phyloP scores from a whole-genome alignment of 1,140 invertebrate species.

The Drosophila tsacasi region DNA sequence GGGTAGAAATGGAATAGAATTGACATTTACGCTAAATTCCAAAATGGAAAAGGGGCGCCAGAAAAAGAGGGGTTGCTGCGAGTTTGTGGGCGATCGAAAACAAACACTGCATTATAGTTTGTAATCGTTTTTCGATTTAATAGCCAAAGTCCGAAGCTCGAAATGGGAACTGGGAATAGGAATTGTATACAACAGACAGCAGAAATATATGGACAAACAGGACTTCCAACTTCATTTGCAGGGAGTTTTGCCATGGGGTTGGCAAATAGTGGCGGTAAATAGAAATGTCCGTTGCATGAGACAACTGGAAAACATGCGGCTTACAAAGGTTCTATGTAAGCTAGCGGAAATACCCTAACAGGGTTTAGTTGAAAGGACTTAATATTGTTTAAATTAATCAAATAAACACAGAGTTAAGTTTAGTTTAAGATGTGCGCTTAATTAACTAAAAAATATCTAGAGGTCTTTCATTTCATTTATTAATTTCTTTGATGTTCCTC shows the following conservation, averaged over 20 bases:
- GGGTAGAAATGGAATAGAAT: conserved; percentile 37
- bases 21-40: conserved; percentile 73
- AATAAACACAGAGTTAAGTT: not conserved
- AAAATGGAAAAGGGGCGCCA: conserved; percentile 9
- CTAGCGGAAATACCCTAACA: conserved; percentile 3
- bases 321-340: not conserved
- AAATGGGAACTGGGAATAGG: conserved; percentile 30
- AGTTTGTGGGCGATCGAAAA: conserved; percentile 33
- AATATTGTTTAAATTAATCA: too few species aligned
- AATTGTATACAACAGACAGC: conserved; percentile 36
- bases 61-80: conserved; percentile 12
- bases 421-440: not conserved
- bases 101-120: conserved; percentile 80
- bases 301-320: conserved; percentile 40
- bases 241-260: not conserved
- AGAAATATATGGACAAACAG: conserved; percentile 27
- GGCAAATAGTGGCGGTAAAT: conserved; percentile 64
- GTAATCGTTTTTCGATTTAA: conserved; percentile 84
- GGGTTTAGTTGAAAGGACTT: not conserved
- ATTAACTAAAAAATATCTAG: not conserved
- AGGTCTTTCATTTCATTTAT: not conserved
- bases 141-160: conserved; percentile 47
- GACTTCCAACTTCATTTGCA: conserved; percentile 53
- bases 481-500: not conserved
- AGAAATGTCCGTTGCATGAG: conserved; percentile 70